phyloP scores from a whole-genome alignment of 2,888 invertebrate genomes.

The Andrena camellia region DNA sequence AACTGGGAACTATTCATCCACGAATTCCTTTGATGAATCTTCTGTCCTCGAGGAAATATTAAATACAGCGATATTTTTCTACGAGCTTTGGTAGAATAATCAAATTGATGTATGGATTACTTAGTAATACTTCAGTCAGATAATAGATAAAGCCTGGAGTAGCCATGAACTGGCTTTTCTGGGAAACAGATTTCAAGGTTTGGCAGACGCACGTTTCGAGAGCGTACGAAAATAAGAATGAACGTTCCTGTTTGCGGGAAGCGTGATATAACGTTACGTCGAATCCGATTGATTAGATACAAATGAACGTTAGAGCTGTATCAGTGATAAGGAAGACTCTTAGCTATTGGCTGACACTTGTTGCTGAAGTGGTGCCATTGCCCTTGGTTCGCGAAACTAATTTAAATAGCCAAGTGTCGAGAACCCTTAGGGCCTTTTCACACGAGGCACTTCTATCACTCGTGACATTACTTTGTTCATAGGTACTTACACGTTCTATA shows the following conservation, averaged over 20 bases:
- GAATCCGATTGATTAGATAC: slow-evolving; percentile 54
- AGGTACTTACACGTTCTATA: too few species aligned
- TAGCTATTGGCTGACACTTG: slow-evolving; percentile 59
- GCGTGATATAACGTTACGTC: slow-evolving; percentile 18
- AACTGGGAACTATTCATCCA: too few species aligned
- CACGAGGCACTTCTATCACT: neutral
- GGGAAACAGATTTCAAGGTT: slow-evolving; percentile 14
- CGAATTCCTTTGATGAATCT: neutral
- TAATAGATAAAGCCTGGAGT: neutral
- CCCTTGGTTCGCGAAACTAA: slow-evolving; percentile 17
- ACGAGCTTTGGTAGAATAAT: neutral
- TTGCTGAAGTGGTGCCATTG: slow-evolving; percentile 56
- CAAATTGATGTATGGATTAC: too few species aligned
- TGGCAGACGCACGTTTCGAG: neutral
- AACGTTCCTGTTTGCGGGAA: slow-evolving; percentile 33
- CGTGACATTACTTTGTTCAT: too few species aligned
- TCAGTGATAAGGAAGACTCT: slow-evolving; percentile 49
- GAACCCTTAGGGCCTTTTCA: neutral
- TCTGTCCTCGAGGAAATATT: neutral
- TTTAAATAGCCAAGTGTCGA: neutral
- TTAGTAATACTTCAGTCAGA: neutral
- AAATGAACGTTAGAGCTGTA: neutral
- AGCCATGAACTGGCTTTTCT: neutral
- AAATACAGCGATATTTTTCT: neutral
- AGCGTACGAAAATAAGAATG: neutral